Percentiles rank a stretch among this genome's conserved stretches.
Conservation (phyloP, 1,140 invertebrate species). For the Steinernema khuongi region DNA sequence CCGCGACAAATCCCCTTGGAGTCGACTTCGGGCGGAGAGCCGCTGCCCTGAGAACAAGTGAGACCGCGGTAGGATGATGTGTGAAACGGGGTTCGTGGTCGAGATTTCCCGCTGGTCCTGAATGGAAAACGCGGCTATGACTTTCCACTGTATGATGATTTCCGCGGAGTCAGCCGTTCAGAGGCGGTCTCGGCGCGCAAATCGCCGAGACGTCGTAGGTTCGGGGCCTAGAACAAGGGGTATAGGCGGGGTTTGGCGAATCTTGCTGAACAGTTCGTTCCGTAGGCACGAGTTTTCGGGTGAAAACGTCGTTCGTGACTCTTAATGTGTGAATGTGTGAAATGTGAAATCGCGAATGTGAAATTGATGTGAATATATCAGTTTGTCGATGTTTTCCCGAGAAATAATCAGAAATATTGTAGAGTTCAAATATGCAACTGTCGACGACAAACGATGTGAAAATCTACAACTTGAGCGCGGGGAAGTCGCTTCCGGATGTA, state of each 20-base stretch:
- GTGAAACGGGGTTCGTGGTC: too few relatives aligned
- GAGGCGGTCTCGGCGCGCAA: background rate
- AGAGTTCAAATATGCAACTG: constrained; percentile 62
- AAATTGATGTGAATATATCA: background rate
- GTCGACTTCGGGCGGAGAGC: too few relatives aligned
- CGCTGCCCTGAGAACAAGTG: too few relatives aligned
- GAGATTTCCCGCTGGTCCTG: too few relatives aligned
- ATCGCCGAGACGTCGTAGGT: background rate
- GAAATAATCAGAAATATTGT: background rate
- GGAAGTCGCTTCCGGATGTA: constrained; percentile 92
- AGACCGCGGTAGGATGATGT: too few relatives aligned
- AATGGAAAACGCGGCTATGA: too few relatives aligned
- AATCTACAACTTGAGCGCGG: constrained; percentile 92
- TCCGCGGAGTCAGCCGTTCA: background rate
- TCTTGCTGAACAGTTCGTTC: background rate
- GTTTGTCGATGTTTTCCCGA: too few relatives aligned
- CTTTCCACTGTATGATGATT: too few relatives aligned
- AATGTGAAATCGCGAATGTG: background rate
- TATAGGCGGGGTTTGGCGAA: background rate
- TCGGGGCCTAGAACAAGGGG: background rate
- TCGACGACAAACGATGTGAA: constrained; percentile 78
- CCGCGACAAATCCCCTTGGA: too few relatives aligned
- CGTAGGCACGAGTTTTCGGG: background rate
- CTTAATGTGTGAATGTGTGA: background rate
- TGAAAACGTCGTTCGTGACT: background rate